These are phyloP conservation scores for Anomalospiza imberbis DNA, from an alignment of 2,797 vertebrate genomes.

Conservation along the genomic window DNA sequence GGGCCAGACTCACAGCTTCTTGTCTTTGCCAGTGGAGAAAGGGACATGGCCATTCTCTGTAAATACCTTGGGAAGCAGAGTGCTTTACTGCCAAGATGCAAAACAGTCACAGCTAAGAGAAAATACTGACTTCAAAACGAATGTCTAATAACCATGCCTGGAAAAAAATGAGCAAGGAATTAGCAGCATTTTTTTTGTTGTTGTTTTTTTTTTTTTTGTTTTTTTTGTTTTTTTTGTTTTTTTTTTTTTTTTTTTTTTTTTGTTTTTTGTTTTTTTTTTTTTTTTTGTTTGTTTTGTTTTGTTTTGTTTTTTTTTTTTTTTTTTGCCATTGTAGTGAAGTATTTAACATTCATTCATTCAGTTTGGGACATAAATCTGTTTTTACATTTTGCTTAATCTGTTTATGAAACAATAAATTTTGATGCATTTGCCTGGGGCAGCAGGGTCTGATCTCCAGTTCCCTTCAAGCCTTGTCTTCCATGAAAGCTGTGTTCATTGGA, in stretches of 20 bases:
- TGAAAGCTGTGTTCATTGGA: background rate
- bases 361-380: background rate
- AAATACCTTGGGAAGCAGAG: background rate
- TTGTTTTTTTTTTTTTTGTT: too few species aligned
- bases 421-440: background rate
- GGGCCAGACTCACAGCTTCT: background rate
- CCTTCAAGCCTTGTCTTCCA: background rate
- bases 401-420: background rate
- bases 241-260: background rate
- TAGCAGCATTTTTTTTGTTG: background rate
- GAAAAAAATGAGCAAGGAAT: background rate
- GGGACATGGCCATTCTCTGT: background rate
- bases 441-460: background rate
- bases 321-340: background rate
- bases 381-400: background rate
- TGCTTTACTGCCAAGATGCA: background rate
- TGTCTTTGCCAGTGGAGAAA: background rate
- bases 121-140: background rate
- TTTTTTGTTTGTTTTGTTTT: too few species aligned
- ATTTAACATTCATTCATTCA: background rate
- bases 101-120: background rate
- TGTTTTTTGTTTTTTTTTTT: too few species aligned
- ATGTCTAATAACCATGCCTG: background rate
- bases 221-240: too few species aligned
- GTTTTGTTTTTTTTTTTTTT: too few species aligned